A percentile compares a stretch with the other conserved stretches of the same genome.
phyloP scores from a whole-genome alignment of 30 jellyfish, hydroid and myxozoan genomes.

The Aurelia sp. region DNA sequence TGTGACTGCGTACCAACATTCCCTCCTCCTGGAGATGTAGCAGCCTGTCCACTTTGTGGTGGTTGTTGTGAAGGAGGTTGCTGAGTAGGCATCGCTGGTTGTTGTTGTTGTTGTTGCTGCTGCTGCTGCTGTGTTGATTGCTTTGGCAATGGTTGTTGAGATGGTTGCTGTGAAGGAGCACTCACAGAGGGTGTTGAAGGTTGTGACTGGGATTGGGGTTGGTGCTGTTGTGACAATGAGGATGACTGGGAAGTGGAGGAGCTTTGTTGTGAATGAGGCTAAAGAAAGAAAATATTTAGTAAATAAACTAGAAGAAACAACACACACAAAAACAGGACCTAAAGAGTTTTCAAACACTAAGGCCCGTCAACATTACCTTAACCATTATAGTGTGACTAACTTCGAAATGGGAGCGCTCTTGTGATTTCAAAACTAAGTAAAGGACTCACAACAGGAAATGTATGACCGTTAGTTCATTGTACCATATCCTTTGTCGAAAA shows the following conservation, averaged over 20 bases:
- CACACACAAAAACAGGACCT: no score
- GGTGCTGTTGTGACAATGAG: constrained; percentile 26
- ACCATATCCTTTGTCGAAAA: no score
- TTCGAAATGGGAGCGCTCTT: no score
- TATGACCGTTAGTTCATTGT: no score
- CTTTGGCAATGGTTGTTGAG: constrained; percentile 22
- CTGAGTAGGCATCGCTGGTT: constrained; percentile 38
- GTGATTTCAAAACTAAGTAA: no score
- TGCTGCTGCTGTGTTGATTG: constrained; percentile 70
- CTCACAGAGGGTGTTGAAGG: constrained; percentile 35
- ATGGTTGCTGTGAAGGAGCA: constrained; percentile 50
- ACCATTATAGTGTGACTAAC: no score
- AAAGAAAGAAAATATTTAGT: not conserved
- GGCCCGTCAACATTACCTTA: no score
- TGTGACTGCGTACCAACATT: constrained; percentile 82
- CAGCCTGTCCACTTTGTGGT: constrained; percentile 61
- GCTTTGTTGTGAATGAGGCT: constrained; percentile 34
- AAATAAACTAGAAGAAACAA: no score
- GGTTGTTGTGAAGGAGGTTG: constrained; percentile 69
- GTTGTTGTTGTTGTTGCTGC: constrained; percentile 56
- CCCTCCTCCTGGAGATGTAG: constrained; percentile 76
- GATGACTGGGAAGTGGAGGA: constrained; percentile 8
- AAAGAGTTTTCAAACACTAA: no score
- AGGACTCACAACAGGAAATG: no score
- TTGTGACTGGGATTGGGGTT: constrained; percentile 7